Conservation (phyloP, 1,140 invertebrate species). For the Myzus persicae region DNA sequence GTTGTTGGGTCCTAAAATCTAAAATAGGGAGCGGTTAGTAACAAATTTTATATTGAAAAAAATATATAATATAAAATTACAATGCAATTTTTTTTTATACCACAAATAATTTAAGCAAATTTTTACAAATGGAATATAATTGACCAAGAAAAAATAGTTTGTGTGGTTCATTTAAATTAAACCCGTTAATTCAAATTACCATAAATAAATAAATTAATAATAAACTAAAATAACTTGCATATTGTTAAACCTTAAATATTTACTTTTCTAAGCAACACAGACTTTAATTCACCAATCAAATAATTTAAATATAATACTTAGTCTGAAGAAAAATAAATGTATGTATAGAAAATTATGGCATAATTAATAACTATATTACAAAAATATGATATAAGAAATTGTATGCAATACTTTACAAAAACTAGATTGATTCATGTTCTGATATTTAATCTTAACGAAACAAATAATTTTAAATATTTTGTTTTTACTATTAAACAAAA, state of each 20-base stretch:
- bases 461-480: background rate
- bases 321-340: background rate
- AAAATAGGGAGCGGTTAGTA: slow-evolving; percentile 51
- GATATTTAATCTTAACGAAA: background rate
- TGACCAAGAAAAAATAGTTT: slow-evolving; percentile 6
- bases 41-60: slow-evolving; percentile 21
- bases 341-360: slow-evolving; percentile 20
- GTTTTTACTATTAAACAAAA: background rate
- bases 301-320: slow-evolving; percentile 23
- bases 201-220: slow-evolving; percentile 16
- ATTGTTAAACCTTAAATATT: background rate
- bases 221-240: background rate
- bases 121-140: slow-evolving; percentile 20
- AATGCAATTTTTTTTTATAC: background rate
- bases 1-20: slow-evolving; percentile 53
- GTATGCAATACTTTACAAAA: slow-evolving; percentile 9
- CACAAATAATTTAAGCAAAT: slow-evolving; percentile 1
- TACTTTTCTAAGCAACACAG: slow-evolving; percentile 8
- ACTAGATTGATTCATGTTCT: background rate
- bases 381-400: slow-evolving; percentile 11
- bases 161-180: background rate
- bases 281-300: slow-evolving; percentile 16
- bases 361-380: slow-evolving; percentile 16
- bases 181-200: background rate
- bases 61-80: slow-evolving; percentile 22